phyloP scores from a whole-genome alignment of 2,797 vertebrate species.

The Callimico goeldii region DNA sequence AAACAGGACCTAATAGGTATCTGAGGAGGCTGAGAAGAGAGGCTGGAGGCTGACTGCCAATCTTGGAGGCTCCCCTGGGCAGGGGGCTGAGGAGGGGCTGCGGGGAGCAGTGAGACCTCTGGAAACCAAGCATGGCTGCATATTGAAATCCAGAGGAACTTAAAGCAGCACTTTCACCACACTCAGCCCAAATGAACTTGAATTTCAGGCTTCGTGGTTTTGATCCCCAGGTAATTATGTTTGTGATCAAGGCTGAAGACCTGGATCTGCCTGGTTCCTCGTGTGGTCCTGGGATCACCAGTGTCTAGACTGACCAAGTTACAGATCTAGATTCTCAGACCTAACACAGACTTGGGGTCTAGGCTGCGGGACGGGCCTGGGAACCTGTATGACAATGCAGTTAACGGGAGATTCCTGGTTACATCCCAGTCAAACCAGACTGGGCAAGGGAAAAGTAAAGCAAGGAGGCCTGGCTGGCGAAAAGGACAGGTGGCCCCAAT shows the following conservation, averaged over 20 bases:
- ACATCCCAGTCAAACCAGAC: not conserved
- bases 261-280: not conserved
- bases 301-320: too few species aligned
- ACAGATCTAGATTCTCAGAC: not conserved
- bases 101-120: too few species aligned
- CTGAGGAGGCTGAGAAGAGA: not conserved
- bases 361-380: not conserved
- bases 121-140: not conserved
- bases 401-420: not conserved
- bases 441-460: not conserved
- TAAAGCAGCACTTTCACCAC: too few species aligned
- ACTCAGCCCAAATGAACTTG: not conserved
- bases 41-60: fast-evolving
- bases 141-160: not conserved
- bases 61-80: not conserved
- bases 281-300: not conserved
- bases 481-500: not conserved
- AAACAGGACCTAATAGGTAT: not conserved
- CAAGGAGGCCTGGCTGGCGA: not conserved
- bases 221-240: not conserved
- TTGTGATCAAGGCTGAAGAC: not conserved
- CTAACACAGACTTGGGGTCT: too few species aligned
- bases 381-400: fast-evolving
- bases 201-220: not conserved
- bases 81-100: too few species aligned